Evolutionary conservation across 2,113 vertebrate species (phyloP), one percentile per base, ranked within the genome.

Genomic region (Abramis brama): DNA sequence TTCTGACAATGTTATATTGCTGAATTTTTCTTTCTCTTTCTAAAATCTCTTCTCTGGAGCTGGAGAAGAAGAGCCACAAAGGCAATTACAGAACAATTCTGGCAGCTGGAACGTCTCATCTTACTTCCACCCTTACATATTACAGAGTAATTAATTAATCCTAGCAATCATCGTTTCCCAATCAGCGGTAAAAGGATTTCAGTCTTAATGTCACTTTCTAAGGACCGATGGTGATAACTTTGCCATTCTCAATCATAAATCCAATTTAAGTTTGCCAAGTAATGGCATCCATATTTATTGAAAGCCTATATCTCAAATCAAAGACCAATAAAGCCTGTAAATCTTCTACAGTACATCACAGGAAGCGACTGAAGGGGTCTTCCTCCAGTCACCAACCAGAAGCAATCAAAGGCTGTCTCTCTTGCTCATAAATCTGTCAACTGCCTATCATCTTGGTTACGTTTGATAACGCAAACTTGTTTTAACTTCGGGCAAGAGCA

Each of bases 401-500:
- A 76, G 89, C 75, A 84, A 82, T 89, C 74, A 86, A 76, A 79
- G 87, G 79, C 84, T 59, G 79, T 89, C 90, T 43, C 25, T 68
- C 45, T 75, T 8, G 17, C 74, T 86, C 84, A 81, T 76, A 84
- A 45, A 77, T 80, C 80, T 57, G 55, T 66, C 78, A 85, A 36
- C 64, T 60, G 73, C 71, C 84, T 66, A 13, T 79, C 84, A 77
- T 91, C 89, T 89, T 88, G 91, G 87, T 62, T 75, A 33, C 83
- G 86, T 86, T 89, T 86, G 86, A 91, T 92, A 93, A 93, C 86
- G 68, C 89, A 93, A 91, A 92, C 83, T 91, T 89, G 86, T 92
- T 89, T 89, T 92, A 76, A 93, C 93, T 83, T 57, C 75, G 2
- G 87, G 89, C 89, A 33, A 76, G 83, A 78, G 71, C 7, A 45